Evolutionary conservation across 2,797 vertebrate species (phyloP), one percentile per base, ranked within the genome.

Genomic region (Liparis tanakae): DNA sequence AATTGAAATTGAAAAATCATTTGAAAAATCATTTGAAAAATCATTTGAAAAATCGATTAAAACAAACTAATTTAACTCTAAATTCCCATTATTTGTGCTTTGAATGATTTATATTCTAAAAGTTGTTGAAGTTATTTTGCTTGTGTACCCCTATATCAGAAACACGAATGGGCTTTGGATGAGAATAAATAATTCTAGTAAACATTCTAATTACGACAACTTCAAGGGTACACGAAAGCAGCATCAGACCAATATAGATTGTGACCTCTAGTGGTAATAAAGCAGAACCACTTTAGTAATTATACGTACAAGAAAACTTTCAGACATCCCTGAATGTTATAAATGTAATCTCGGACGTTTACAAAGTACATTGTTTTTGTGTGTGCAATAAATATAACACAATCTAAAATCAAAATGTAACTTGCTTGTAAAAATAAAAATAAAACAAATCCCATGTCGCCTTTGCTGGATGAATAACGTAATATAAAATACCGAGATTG

Each of bases 211-310:
- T 66, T 50, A 22, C 7, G 44, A 75, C 20, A 57, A 59, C 0
- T 53, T 54, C 13, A 7, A n/a, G 5, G 0, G 50, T 33, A 1
- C 10, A 0, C 10, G 34, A 86, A 79, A 2, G 68, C 69, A 70
- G 18, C 72, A 44, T 48, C 6, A 3, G 1, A 43, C 30, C 3
- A 7, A 7, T 36, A 0, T 0, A 36, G 67, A 59, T 58, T 4
- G 41, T 22, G 43, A 0, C 67, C 14, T 41, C 78, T 81, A 51
- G 56, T 51, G 79, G 58, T 67, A 14, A 59, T 67, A 58, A 34
- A 15, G 3, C 1, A 4, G 6, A 0, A 59, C 3, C n/a, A 30
- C 53, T 8, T 65, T n/a, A 10, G 15, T n/a, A 7, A 30, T 18
- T 4, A 3, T 2, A 1, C n/a, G 4, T 30, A 14, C 34, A 36